Percentiles rank a stretch among this genome's conserved stretches.
Evolutionary conservation across 2,113 vertebrate species (phyloP).

Genomic region (Smithornis capensis): DNA sequence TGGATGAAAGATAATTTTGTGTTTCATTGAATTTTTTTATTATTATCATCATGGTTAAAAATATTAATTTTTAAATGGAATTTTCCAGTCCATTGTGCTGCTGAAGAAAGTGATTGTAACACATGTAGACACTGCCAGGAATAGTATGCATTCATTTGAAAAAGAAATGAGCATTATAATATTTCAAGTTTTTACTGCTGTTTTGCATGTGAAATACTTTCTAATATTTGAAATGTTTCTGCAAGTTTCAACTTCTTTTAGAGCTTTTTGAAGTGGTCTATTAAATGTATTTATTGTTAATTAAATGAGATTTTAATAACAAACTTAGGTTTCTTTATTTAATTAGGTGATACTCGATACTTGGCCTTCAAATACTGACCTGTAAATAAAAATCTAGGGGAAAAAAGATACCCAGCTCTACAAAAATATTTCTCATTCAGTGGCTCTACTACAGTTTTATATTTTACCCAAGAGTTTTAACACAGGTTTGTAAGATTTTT

Average conservation of each 20-base stretch:
- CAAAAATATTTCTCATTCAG: background rate
- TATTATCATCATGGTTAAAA: background rate
- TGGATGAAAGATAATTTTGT: background rate
- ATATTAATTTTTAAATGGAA: background rate
- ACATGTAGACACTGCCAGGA: background rate
- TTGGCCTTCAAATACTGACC: background rate
- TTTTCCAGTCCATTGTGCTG: background rate
- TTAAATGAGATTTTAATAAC: background rate
- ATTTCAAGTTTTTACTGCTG: background rate
- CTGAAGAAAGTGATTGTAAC: background rate
- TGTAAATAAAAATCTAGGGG: background rate
- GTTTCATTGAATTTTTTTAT: background rate
- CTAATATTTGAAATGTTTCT: background rate
- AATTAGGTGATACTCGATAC: background rate
- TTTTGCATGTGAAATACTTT: background rate
- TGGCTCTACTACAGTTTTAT: background rate
- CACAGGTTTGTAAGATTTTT: background rate
- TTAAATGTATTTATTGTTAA: background rate
- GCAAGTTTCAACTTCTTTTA: background rate
- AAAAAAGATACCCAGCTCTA: background rate
- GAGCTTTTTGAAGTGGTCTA: background rate
- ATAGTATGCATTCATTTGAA: background rate
- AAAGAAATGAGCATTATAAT: background rate
- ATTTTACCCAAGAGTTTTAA: slow-evolving; percentile 1
- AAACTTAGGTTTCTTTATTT: background rate